Evolutionary conservation across 2,797 vertebrate genomes (phyloP).

Genomic region (Melanotaenia nigrans): DNA sequence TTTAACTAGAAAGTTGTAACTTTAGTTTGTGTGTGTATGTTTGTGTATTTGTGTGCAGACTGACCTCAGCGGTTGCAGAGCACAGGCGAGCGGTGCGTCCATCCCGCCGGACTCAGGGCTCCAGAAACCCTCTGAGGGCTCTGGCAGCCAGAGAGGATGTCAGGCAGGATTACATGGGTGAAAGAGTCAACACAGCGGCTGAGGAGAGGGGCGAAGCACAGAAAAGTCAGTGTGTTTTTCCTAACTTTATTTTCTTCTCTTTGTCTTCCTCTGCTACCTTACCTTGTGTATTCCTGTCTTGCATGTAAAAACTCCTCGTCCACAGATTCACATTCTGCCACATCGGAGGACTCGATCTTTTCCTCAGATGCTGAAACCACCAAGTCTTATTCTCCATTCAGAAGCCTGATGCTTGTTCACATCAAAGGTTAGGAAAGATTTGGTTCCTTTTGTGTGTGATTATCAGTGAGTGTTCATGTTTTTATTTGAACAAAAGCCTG

Average conservation of each 20-base stretch:
- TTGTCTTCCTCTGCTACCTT: background rate
- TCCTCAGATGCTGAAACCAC: slow-evolving; percentile 43
- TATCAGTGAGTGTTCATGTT: background rate
- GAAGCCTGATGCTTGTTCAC: slow-evolving; percentile 82
- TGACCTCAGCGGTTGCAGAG: slow-evolving; percentile 82
- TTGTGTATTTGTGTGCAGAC: slow-evolving; percentile 62
- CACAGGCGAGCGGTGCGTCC: slow-evolving; percentile 85
- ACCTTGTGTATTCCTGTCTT: background rate
- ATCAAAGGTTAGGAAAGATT: slow-evolving; percentile 80
- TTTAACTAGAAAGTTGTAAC: background rate
- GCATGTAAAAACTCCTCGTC: slow-evolving; percentile 77
- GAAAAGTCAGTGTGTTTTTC: slow-evolving; percentile 70
- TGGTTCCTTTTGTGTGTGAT: background rate
- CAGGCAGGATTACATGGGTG: slow-evolving; percentile 84
- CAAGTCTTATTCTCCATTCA: slow-evolving; percentile 69
- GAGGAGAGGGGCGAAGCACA: slow-evolving; percentile 72
- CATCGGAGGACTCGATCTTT: slow-evolving; percentile 46
- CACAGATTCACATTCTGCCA: slow-evolving; percentile 22
- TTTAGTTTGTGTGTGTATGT: background rate
- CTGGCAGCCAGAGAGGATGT: slow-evolving; percentile 85
- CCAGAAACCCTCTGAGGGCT: slow-evolving; percentile 85
- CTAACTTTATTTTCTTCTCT: background rate
- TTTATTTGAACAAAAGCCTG: slow-evolving; percentile 14
- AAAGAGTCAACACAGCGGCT: slow-evolving; percentile 52
- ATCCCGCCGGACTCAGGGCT: slow-evolving; percentile 83